phyloP scores from a whole-genome alignment of 2,113 vertebrate genomes.

The Rhynchomys soricoides region DNA sequence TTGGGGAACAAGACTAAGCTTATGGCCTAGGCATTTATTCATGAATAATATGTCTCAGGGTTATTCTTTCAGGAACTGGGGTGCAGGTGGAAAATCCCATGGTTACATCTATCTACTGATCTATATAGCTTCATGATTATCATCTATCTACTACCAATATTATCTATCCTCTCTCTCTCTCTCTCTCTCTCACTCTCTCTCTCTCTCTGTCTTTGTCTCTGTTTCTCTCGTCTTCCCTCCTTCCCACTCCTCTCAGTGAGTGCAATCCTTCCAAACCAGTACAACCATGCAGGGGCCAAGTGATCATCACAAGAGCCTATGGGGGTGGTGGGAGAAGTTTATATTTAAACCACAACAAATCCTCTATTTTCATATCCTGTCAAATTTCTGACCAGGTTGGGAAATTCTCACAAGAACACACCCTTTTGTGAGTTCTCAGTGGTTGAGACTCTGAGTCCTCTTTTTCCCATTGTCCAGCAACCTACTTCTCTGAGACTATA shows the following conservation, averaged over 20 bases:
- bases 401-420: not conserved
- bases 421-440: not conserved
- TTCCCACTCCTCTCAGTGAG: not conserved
- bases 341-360: not conserved
- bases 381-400: not conserved
- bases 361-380: not conserved
- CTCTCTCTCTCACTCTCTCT: not conserved
- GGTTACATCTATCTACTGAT: not conserved
- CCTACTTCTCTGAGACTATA: constrained; percentile 6
- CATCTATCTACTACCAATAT: not conserved
- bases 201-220: not conserved
- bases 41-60: too few relatives aligned
- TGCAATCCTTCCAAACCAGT: not conserved
- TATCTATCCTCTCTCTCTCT: not conserved
- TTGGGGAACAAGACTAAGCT: too few relatives aligned
- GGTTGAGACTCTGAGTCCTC: not conserved
- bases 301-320: not conserved
- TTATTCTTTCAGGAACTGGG: too few relatives aligned
- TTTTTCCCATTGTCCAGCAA: not conserved
- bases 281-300: not conserved
- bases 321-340: too few relatives aligned
- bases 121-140: not conserved
- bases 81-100: too few relatives aligned
- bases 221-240: not conserved
- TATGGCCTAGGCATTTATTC: too few relatives aligned